phyloP scores from a whole-genome alignment of 2,797 vertebrate genomes.

The Alfaro cultratus region DNA sequence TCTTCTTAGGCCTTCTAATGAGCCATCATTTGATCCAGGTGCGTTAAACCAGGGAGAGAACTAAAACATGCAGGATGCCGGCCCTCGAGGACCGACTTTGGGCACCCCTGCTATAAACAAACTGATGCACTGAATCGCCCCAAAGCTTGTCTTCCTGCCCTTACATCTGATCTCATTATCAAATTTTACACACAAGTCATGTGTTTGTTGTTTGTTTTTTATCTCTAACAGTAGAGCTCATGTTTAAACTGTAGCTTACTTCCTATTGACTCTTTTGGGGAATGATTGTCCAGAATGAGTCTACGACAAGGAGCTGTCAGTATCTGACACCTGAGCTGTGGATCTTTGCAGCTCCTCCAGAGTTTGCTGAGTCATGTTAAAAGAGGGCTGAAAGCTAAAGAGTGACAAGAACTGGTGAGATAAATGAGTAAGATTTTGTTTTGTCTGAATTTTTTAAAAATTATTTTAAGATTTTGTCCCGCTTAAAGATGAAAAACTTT shows the following conservation, averaged over 20 bases:
- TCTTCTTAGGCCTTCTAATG: too few relatives aligned
- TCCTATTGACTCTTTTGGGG: background rate
- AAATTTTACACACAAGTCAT: background rate
- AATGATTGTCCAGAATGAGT: background rate
- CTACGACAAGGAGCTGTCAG: background rate
- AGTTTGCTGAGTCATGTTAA: background rate
- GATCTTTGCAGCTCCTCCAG: background rate
- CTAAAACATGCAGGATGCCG: too few relatives aligned
- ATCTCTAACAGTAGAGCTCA: background rate
- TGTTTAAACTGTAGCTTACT: background rate
- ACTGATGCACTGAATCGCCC: conserved; percentile 22
- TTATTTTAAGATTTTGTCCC: background rate
- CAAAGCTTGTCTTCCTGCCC: background rate
- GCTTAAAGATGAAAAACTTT: background rate
- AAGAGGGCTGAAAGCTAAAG: background rate
- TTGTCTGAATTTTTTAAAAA: background rate
- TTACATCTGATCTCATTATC: background rate
- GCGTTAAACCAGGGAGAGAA: too few relatives aligned
- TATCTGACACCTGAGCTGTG: background rate
- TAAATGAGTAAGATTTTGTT: background rate
- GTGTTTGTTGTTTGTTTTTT: background rate
- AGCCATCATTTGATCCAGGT: too few relatives aligned
- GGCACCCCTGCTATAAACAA: too few relatives aligned
- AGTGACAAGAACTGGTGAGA: background rate
- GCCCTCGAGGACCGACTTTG: too few relatives aligned